These are phyloP conservation scores for Stenichneumon culpator DNA, from an alignment of 2,888 invertebrate genomes.

Conservation along the genomic window DNA sequence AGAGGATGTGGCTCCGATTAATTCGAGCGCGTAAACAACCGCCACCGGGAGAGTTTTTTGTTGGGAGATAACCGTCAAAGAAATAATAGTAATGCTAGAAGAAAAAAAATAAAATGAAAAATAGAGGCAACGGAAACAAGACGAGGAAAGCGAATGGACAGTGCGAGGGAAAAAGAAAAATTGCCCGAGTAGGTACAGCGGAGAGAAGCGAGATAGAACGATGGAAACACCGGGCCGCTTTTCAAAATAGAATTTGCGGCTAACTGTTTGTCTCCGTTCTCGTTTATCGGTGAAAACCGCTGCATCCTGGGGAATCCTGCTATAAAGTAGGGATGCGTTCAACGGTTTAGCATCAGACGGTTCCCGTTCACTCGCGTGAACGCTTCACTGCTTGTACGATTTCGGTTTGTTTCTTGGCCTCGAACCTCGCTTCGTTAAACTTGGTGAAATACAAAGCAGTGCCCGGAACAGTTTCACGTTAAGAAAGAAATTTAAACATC, in stretches of 20 bases:
- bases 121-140: background rate
- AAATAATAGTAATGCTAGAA: background rate
- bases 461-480: no score
- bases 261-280: constrained; percentile 58
- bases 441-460: background rate
- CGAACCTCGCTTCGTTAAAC: background rate
- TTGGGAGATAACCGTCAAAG: background rate
- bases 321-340: constrained; percentile 64
- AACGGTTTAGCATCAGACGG: constrained; percentile 54
- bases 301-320: constrained; percentile 60
- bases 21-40: constrained; percentile 3
- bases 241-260: constrained; percentile 62
- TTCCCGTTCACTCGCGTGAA: constrained; percentile 45
- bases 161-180: constrained; percentile 4
- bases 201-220: constrained; percentile 20
- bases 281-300: constrained; percentile 67
- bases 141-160: background rate
- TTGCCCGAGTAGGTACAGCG: background rate
- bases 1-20: constrained; percentile 37
- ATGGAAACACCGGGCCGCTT: background rate
- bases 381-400: constrained; percentile 38
- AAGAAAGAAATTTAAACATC: no score
- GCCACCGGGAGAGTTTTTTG: background rate
- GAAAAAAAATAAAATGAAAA: background rate
- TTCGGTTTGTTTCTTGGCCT: background rate